A percentile compares a stretch with the other conserved stretches of the same genome.
Evolutionary conservation across 2,888 invertebrate species (phyloP).

Genomic region (Limnephilus auricula): DNA sequence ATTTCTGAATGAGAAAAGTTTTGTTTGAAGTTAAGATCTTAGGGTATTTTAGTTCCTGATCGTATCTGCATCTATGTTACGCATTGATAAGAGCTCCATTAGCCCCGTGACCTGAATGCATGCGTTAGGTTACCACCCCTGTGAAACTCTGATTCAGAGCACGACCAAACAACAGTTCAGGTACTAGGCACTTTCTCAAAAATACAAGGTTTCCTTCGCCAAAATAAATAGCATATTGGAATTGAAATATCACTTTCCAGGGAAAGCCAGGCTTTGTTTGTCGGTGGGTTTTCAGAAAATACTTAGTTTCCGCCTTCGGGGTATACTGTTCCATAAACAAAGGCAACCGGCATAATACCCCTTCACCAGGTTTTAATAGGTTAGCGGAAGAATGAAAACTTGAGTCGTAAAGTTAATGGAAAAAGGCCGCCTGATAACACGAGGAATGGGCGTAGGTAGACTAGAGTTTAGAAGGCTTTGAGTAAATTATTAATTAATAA

Average conservation of each 20-base stretch:
- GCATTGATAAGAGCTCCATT: slow-evolving; percentile 51
- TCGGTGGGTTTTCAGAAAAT: not conserved
- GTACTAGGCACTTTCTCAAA: not conserved
- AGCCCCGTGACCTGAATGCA: slow-evolving; percentile 58
- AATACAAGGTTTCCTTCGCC: not conserved
- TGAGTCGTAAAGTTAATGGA: slow-evolving; percentile 44
- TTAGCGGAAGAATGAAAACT: slow-evolving; percentile 49
- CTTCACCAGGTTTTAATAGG: slow-evolving; percentile 44
- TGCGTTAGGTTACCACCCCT: slow-evolving; percentile 42
- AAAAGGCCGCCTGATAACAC: slow-evolving; percentile 25
- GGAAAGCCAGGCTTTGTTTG: not conserved
- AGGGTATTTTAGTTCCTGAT: slow-evolving; percentile 3
- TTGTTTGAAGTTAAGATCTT: not conserved
- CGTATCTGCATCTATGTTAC: slow-evolving; percentile 38
- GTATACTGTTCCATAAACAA: slow-evolving; percentile 12
- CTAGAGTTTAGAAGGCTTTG: not conserved
- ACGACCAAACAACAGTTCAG: not conserved
- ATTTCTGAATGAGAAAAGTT: slow-evolving; percentile 12
- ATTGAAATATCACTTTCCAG: slow-evolving; percentile 11
- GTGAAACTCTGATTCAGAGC: slow-evolving; percentile 2
- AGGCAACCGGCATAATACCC: slow-evolving; percentile 39
- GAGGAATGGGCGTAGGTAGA: not conserved
- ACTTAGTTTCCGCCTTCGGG: slow-evolving; percentile 3
- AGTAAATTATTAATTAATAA: slow-evolving; percentile 24
- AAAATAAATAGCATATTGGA: not conserved